Base-by-base conservation (phyloP, 2,888 invertebrate species). In the Nycteola revayana region DNA sequence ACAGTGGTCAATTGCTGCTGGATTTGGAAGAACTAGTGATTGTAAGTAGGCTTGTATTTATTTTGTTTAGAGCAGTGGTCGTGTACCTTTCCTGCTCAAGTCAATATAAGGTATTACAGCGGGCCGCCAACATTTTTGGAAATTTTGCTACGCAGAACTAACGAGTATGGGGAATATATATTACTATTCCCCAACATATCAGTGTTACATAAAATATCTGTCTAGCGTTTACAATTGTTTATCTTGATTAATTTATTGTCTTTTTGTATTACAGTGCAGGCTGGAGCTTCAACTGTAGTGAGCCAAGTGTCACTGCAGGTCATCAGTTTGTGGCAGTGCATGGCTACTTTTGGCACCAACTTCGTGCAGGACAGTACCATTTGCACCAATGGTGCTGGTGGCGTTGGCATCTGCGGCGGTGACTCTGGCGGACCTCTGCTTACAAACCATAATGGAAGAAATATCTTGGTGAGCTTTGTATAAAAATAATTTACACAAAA, bases 361-460 rank as follows among this genome's bases (percentile, higher is more conserved):
- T 66, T 49, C 33, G 66, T 68, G 1, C 35, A 49, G 3, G 1
- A 37, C 0, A 66, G 64, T 18, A 77, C 65, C 1, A 36, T 77
- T 10, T 78, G 78, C 49, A 78, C 78, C 18, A 68, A 38, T 42
- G 78, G 77, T 1, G 50, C 48, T 0, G 72, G 72, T 0, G 63
- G 64, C 2, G 66, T 73, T 1, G 75, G 78, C 24, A 52, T 73
- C 42, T 77, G 77, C 35, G 39, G 63, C 1, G 78, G 78, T 0
- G 78, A 78, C 56, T 76, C 75, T 1, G 78, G 78, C 0, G 78
- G 78, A 1, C 77, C 78, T 0, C 61, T 78, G 0, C 42, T 52
- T 2, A 1, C 65, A 0, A 36, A 35, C 14, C 23, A 40, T 2
- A 54, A 53, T 9, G 72, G 68, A 25, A 38, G 35, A 2, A 41